These are phyloP conservation scores for Dynastes hyllus DNA, from an alignment of 2,888 invertebrate genomes.

Conservation along the genomic window DNA sequence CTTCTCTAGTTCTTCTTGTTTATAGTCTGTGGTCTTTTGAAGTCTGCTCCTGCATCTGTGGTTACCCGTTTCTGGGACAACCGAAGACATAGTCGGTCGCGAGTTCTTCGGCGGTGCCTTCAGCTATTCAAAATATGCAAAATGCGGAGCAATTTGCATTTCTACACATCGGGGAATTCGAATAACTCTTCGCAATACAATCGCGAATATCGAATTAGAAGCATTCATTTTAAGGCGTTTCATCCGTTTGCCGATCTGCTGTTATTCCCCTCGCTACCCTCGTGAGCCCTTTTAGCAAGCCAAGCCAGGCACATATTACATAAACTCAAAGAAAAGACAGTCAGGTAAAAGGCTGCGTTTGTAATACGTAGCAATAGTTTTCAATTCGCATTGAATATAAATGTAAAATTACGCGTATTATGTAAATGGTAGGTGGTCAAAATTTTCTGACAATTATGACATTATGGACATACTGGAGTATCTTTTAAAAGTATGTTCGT, in stretches of 20 bases:
- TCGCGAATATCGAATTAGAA: slow-evolving; percentile 49
- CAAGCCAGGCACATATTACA: too few relatives aligned
- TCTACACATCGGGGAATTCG: slow-evolving; percentile 43
- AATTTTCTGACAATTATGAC: too few relatives aligned
- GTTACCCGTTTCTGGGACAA: neutral
- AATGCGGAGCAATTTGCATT: slow-evolving; percentile 45
- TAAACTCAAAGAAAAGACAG: neutral
- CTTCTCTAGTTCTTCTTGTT: slow-evolving; percentile 20
- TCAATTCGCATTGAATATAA: too few relatives aligned
- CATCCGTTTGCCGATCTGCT: neutral
- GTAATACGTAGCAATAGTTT: too few relatives aligned
- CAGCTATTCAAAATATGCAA: slow-evolving; percentile 46
- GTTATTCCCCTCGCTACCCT: neutral
- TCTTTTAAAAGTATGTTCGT: too few relatives aligned
- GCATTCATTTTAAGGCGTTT: slow-evolving; percentile 38
- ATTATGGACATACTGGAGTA: too few relatives aligned
- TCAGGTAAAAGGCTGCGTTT: neutral
- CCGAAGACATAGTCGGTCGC: neutral
- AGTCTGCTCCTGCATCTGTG: too few relatives aligned
- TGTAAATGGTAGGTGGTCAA: too few relatives aligned
- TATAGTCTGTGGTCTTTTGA: neutral
- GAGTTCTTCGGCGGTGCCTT: slow-evolving; percentile 12
- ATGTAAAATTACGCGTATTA: too few relatives aligned
- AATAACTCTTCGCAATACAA: slow-evolving; percentile 49
- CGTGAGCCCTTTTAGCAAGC: neutral